Evolutionary conservation across 1,140 invertebrate species (phyloP), one percentile per base, ranked within the genome.

Genomic region (Nebria ingens): DNA sequence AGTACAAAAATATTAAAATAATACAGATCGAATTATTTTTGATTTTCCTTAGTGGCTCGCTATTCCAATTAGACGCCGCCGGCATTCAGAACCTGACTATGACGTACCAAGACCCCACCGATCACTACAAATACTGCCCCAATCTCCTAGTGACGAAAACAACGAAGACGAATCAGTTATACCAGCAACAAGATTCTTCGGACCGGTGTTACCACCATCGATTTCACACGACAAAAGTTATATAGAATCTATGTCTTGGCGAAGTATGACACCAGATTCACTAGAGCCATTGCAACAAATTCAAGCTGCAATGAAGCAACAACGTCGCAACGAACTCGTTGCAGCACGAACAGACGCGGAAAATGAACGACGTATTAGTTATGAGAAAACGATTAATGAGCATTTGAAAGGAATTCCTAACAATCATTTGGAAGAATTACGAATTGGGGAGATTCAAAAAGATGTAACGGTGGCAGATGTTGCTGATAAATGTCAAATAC

Each of bases 1-100:
- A n/a, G n/a, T n/a, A n/a, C n/a, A n/a, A n/a, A n/a, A n/a, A n/a
- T n/a, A n/a, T n/a, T n/a, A n/a, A n/a, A n/a, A n/a, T n/a, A n/a
- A n/a, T n/a, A n/a, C n/a, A n/a, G n/a, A n/a, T n/a, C n/a, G n/a
- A n/a, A n/a, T n/a, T n/a, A n/a, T n/a, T n/a, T 20, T 42, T 13
- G 38, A 20, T 56, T 20, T 61, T 58, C 56, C 62, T n/a, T 55
- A 68, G 65, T 60, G 62, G 52, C 50, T 61, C 29, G 60, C 66
- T 56, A 54, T 68, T 29, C 65, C 63, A 20, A 61, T 61, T 15
- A 42, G 64, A 42, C 54, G 61, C 55, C 59, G 70, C 19, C 56
- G 69, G 9, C 50, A 60, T 20, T 72, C 69, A 23, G 72, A 74
- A 42, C 70, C 72, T 11, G 71, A 73, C 49, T 74, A 74, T 58